A percentile compares a stretch with the other conserved stretches of the same genome.
Conservation (phyloP, 2,888 invertebrate species). For the Oxyteleia sp. region DNA sequence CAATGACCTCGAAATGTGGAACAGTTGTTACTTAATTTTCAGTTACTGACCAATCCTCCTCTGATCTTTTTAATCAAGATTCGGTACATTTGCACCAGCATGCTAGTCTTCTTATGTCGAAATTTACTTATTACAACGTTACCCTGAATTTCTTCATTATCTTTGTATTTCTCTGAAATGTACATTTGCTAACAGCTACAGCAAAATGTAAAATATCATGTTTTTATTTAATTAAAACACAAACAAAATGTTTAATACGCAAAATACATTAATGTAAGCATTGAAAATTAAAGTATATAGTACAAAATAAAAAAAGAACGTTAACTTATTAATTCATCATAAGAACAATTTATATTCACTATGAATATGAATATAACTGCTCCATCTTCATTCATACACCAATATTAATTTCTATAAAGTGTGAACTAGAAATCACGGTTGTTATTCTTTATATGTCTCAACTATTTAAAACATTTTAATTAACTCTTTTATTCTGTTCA, state of each 20-base stretch:
- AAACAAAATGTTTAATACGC: too few relatives aligned
- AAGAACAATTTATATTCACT: too few relatives aligned
- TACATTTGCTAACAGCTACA: neutral
- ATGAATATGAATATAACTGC: too few relatives aligned
- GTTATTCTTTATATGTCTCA: neutral
- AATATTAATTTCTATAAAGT: slow-evolving; percentile 6
- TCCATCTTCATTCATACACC: neutral
- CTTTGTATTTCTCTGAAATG: neutral
- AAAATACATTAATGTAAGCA: too few relatives aligned
- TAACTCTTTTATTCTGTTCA: neutral
- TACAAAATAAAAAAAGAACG: too few relatives aligned
- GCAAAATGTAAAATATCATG: neutral
- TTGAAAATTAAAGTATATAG: too few relatives aligned
- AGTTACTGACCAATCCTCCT: slow-evolving; percentile 7
- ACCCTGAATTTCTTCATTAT: neutral
- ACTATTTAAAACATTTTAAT: too few relatives aligned
- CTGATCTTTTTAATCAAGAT: slow-evolving; percentile 3
- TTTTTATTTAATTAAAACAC: neutral
- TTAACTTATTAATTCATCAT: too few relatives aligned
- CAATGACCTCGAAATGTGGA: neutral
- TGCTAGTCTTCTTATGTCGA: neutral
- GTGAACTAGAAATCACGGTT: slow-evolving; percentile 10
- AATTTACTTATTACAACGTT: slow-evolving; percentile 8
- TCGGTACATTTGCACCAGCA: neutral
- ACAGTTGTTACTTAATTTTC: neutral